phyloP scores from a whole-genome alignment of 2,113 vertebrate species.

The Oryzias javanicus region DNA sequence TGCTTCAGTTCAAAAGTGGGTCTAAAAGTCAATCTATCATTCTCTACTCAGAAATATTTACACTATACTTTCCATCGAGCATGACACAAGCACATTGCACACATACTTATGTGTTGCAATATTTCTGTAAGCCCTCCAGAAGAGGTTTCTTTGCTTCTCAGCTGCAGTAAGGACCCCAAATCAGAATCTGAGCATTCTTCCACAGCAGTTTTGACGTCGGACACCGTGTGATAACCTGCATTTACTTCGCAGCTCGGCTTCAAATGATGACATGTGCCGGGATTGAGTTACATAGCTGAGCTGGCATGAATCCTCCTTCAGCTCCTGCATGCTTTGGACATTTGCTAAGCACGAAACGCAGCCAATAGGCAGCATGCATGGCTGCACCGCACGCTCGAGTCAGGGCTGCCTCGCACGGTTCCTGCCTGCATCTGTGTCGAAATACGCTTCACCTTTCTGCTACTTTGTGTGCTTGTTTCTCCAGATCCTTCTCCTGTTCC shows the following conservation, averaged over 20 bases:
- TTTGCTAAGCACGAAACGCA: constrained; percentile 46
- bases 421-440: constrained; percentile 26
- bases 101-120: constrained; percentile 13
- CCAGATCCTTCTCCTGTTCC: constrained; percentile 1
- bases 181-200: background rate
- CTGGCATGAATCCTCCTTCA: constrained; percentile 38
- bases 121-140: constrained; percentile 11
- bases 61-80: constrained; percentile 16
- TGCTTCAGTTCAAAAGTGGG: constrained; percentile 13
- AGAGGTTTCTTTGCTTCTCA: no score
- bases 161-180: no score
- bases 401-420: constrained; percentile 26
- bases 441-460: background rate
- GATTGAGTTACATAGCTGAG: constrained; percentile 45
- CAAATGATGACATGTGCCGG: constrained; percentile 32
- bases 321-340: constrained; percentile 52
- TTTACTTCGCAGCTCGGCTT: constrained; percentile 26
- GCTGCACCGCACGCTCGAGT: constrained; percentile 55
- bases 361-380: constrained; percentile 65
- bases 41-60: constrained; percentile 3
- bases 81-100: constrained; percentile 23
- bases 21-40: constrained; percentile 14
- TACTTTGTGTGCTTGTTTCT: background rate
- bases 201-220: constrained; percentile 9
- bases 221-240: constrained; percentile 30